Conservation (phyloP, 2,888 invertebrate species). For the Eretmocerus hayati region DNA sequence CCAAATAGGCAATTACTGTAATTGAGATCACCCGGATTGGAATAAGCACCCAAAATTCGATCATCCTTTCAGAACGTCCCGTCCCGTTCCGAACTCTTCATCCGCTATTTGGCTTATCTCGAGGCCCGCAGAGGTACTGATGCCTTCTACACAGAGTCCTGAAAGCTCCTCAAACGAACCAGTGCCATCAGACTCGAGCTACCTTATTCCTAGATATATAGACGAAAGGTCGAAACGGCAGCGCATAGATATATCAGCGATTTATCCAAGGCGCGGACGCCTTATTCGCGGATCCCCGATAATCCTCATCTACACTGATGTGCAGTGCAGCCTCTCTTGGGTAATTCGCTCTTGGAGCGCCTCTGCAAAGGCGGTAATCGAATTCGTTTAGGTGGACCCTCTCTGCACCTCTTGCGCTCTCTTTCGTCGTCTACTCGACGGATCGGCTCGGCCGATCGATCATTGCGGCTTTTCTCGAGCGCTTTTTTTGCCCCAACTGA, state of each 20-base stretch:
- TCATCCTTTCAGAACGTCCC: too few relatives aligned
- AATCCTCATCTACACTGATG: constrained; percentile 19
- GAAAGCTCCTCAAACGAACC: too few relatives aligned
- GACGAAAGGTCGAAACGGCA: constrained; percentile 7
- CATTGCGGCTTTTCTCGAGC: constrained; percentile 3
- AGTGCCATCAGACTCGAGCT: too few relatives aligned
- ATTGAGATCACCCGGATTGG: too few relatives aligned
- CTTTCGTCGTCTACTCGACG: background rate
- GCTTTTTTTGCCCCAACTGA: background rate
- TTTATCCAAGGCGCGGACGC: constrained; percentile 3
- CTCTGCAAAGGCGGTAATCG: constrained; percentile 9
- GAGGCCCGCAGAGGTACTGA: too few relatives aligned
- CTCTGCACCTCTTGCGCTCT: constrained; percentile 1
- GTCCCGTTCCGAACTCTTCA: too few relatives aligned
- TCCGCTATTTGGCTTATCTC: too few relatives aligned
- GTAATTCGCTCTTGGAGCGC: constrained; percentile 13
- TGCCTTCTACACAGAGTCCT: too few relatives aligned
- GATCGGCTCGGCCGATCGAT: too few relatives aligned
- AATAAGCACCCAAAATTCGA: too few relatives aligned
- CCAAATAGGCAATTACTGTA: too few relatives aligned
- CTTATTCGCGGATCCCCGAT: constrained; percentile 6
- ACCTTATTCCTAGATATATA: too few relatives aligned
- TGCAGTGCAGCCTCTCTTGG: background rate
- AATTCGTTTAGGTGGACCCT: constrained; percentile 14
- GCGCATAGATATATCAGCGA: constrained; percentile 3